These are phyloP conservation scores for Scaptomyza polygonia DNA, from an alignment of 2,888 invertebrate species.

Conservation along the genomic window DNA sequence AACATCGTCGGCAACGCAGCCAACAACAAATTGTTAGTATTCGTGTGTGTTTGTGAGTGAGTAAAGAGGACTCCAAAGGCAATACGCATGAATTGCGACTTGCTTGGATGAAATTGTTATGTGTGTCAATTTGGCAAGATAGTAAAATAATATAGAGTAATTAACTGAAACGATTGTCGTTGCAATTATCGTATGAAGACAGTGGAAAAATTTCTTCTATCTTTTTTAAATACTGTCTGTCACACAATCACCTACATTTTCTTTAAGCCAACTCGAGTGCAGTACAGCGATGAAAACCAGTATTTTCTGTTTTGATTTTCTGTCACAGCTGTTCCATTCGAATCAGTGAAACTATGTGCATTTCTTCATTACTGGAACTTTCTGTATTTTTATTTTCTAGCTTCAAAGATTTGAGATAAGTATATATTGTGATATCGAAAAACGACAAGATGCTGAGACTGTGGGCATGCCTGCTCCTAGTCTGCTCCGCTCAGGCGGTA, in stretches of 20 bases:
- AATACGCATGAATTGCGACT: constrained; percentile 35
- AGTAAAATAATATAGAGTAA: constrained; percentile 24
- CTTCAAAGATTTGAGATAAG: constrained; percentile 23
- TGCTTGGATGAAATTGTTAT: constrained; percentile 57
- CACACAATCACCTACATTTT: constrained; percentile 52
- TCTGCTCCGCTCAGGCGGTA: constrained; percentile 51
- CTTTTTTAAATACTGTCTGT: constrained; percentile 27
- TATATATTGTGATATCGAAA: constrained; percentile 32
- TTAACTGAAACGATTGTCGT: constrained; percentile 48
- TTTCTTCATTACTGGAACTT: constrained; percentile 35
- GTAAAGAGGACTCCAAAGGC: constrained; percentile 23
- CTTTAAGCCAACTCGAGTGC: constrained; percentile 35
- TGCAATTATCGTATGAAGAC: constrained; percentile 64
- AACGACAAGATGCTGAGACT: constrained; percentile 54
- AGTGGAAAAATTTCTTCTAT: constrained; percentile 66
- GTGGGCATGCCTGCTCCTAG: constrained; percentile 65
- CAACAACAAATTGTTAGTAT: constrained; percentile 45
- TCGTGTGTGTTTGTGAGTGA: constrained; percentile 35
- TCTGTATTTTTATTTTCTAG: constrained; percentile 46
- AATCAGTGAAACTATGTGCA: constrained; percentile 52
- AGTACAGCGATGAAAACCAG: constrained; percentile 63
- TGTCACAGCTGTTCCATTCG: constrained; percentile 54
- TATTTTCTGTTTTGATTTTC: constrained; percentile 49
- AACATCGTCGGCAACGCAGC: constrained; percentile 42
- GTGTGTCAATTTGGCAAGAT: constrained; percentile 64